Evolutionary conservation across 1,140 invertebrate genomes (phyloP), one percentile per base, ranked within the genome.

Genomic region (Littorina saxatilis): DNA sequence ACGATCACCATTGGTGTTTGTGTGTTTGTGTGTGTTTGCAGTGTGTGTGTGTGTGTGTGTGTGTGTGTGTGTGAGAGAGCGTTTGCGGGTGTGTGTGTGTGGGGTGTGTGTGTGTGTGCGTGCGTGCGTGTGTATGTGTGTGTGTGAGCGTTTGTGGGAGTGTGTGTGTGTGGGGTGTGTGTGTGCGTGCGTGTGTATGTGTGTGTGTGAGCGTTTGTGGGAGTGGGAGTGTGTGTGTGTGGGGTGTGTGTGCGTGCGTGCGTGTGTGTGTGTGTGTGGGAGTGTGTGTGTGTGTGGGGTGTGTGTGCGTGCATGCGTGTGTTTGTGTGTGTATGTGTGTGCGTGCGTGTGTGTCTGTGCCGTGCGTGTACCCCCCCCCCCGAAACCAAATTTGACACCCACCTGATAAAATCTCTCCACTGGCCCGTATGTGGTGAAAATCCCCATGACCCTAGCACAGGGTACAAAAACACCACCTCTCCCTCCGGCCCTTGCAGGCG

Each of bases 391-490:
- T 23, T 23, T 13, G 17, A 27, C 27, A 1, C 43, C 13, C 55
- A 78, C 76, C 76, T 78, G 11, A 78, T 39, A 17, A 87, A 90
- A 5, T 79, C 50, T 9, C 72, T 77, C 89, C 89, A 90, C 13
- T 84, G 81, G 13, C 80, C 78, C 32, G 39, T 76, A 13, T 84
- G 84, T 13, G 89, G 89, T n/a, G 87, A 87, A 66, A 87, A 89
- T 20, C 87, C 89, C 86, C 86, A 89, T 2, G 87, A 84, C 29
- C 87, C 87, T 20, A 87, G 72, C 20, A 87, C 83, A 17, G 86
- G 86, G 66, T 87, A 87, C 0, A 84, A 43, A 43, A 84, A 87
- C 20, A 83, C 84, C 2, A 23, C n/a, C 37, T 82, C 52, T 9
- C 70, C 84, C 23, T 47, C 17, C 2, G 86, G 83, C 4, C 61